Base-by-base conservation (phyloP, 64 coral and sea anemone species). In the Pocillopora verrucosa region DNA sequence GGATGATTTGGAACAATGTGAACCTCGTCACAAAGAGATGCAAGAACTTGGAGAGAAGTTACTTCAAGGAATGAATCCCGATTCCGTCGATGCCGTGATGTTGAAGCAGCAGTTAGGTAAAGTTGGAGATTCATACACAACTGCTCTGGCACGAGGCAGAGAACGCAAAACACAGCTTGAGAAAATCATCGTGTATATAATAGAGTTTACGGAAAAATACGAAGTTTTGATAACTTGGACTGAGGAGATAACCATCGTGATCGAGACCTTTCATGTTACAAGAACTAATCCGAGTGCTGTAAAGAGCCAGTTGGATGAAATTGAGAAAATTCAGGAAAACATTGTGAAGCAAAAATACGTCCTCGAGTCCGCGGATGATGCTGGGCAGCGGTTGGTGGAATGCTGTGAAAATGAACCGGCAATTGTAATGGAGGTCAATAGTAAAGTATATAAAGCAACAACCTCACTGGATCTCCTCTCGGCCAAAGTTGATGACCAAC, bases 311-410 rank as follows among this genome's bases (percentile, higher is more conserved):
- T 78, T 99, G 62, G 89, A 92, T 68, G 93, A 95, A 19, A 76
- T 99, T 38, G 97, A 99, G 57, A 60, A 80, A 65, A 84, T 99
- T n/a, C 94, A 95, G 38, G 97, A 95, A 60, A 90, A 95, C 67
- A 80, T 95, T 65, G 89, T 92, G 19, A 89, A 87, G 57, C 91
- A 97, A 24, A 93, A 90, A 77, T 91, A 82, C 62, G 89, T 82
- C 59, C 77, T 97, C 11, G 80, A 94, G 65, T 86, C 91, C 19
- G 92, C 88, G 1, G 91, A 91, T 74, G 95, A 97, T 37, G 90
- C 84, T 81, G 95, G 95, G 26, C n/a, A 93, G 36, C 80, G 90
- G 45, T 80, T 97, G 51, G 62, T 97, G 10, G 95, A 93, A 78
- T 91, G 92, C 36, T 93, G 88, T 75, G 91, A 88, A 1, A 93